Conservation (phyloP, 2,113 vertebrate genomes). For the Danionella cerebrum region DNA sequence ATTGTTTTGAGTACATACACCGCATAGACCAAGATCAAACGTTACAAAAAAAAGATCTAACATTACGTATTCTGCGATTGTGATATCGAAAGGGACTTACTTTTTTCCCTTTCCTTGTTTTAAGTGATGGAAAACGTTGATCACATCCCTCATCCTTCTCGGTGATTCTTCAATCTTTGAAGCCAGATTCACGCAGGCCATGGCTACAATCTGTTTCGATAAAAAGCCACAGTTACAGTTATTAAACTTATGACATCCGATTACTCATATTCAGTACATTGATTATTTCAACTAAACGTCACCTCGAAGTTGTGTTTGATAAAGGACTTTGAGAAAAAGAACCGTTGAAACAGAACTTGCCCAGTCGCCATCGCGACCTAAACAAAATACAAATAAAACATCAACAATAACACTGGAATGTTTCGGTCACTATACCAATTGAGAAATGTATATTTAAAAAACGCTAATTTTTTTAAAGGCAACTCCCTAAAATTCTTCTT, state of each 20-base stretch:
- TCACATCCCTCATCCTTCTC: conserved; percentile 94
- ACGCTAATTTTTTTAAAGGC: not conserved
- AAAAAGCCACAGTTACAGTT: not conserved
- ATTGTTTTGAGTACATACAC: too few species aligned
- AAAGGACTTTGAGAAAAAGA: conserved; percentile 97
- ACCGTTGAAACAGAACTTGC: conserved; percentile 94
- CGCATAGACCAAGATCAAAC: too few species aligned
- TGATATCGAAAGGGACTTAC: too few species aligned
- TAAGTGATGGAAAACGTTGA: conserved; percentile 94
- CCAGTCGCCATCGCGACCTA: conserved; percentile 98
- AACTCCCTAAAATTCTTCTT: not conserved
- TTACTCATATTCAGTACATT: not conserved
- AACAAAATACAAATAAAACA: not conserved
- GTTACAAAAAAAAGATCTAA: not conserved
- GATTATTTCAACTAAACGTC: conserved; percentile 41
- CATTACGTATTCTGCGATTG: not conserved
- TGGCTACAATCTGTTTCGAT: conserved; percentile 84
- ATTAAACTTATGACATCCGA: not conserved
- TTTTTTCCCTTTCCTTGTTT: conserved; percentile 89
- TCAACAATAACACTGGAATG: not conserved
- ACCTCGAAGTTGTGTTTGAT: conserved; percentile 98
- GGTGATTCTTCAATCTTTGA: conserved; percentile 98
- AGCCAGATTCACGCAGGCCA: conserved; percentile 96
- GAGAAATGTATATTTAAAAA: not conserved
- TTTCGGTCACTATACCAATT: not conserved